A percentile compares a stretch with the other conserved stretches of the same genome.
Conservation (phyloP, 2,113 vertebrate genomes). For the Harpagus bidentatus region DNA sequence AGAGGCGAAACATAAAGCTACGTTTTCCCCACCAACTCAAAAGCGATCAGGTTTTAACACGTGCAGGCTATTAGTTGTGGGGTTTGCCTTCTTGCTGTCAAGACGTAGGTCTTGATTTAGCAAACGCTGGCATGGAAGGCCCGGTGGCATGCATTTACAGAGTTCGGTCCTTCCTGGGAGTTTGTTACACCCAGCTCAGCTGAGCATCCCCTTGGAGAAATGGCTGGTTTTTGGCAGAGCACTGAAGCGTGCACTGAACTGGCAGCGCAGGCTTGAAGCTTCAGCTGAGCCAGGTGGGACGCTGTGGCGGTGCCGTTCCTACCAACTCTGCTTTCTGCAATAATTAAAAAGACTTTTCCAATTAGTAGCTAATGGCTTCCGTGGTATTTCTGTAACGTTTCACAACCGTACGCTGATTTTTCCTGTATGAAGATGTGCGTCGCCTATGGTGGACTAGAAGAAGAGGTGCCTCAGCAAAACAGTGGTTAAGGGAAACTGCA, state of each 20-base stretch:
- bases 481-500: background rate
- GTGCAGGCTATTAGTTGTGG: background rate
- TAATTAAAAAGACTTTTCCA: constrained; percentile 31
- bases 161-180: background rate
- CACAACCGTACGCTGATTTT: background rate
- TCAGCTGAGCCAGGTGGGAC: background rate
- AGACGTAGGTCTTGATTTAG: background rate
- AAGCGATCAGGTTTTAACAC: background rate
- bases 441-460: background rate
- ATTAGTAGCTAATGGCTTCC: background rate
- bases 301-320: background rate
- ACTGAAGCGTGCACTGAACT: background rate
- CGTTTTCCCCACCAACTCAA: background rate
- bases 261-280: background rate
- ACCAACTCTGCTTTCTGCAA: background rate
- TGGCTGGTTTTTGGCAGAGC: background rate
- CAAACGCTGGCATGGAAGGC: background rate
- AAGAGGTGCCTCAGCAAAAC: background rate
- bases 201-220: background rate
- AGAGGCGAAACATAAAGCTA: background rate
- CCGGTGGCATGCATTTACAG: background rate
- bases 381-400: background rate
- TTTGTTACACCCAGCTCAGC: background rate
- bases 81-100: background rate
- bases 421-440: background rate